Conservation (phyloP, 2,888 invertebrate genomes). For the Polyommatus icarus region DNA sequence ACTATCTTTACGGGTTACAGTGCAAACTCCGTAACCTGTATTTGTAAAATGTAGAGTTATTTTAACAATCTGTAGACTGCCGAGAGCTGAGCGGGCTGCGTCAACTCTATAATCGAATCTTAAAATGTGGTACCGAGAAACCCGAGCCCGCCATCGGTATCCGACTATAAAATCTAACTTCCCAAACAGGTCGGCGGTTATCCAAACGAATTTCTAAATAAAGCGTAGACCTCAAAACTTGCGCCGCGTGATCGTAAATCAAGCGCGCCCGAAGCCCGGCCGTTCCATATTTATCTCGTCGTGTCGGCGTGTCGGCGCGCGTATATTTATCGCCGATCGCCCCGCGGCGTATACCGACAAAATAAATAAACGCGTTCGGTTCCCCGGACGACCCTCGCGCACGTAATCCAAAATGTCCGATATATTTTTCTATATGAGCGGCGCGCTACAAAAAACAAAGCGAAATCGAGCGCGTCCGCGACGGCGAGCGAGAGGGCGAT, state of each 20-base stretch:
- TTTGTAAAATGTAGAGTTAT: neutral
- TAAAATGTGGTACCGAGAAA: neutral
- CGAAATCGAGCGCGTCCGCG: slow-evolving; percentile 60
- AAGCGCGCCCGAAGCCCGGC: slow-evolving; percentile 51
- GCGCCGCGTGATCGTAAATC: slow-evolving; percentile 45
- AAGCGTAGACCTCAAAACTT: slow-evolving; percentile 6
- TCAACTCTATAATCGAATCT: neutral
- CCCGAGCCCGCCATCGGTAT: neutral
- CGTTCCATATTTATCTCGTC: slow-evolving; percentile 41
- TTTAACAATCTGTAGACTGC: neutral
- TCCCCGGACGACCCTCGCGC: slow-evolving; percentile 71
- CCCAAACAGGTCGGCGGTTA: slow-evolving; percentile 22
- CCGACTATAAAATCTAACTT: slow-evolving; percentile 15
- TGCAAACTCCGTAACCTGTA: too few relatives aligned
- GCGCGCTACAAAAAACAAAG: slow-evolving; percentile 67
- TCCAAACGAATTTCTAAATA: slow-evolving; percentile 32
- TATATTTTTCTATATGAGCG: slow-evolving; percentile 76
- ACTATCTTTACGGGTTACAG: too few relatives aligned
- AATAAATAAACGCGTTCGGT: slow-evolving; percentile 69
- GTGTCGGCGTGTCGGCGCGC: slow-evolving; percentile 53
- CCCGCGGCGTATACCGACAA: slow-evolving; percentile 62
- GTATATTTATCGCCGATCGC: slow-evolving; percentile 74
- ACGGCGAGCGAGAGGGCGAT: slow-evolving; percentile 59
- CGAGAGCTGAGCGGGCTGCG: neutral
- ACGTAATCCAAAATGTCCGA: slow-evolving; percentile 78